Evolutionary conservation across 2,113 vertebrate genomes (phyloP), one percentile per base, ranked within the genome.

Genomic region (Actenoides lindsayi): DNA sequence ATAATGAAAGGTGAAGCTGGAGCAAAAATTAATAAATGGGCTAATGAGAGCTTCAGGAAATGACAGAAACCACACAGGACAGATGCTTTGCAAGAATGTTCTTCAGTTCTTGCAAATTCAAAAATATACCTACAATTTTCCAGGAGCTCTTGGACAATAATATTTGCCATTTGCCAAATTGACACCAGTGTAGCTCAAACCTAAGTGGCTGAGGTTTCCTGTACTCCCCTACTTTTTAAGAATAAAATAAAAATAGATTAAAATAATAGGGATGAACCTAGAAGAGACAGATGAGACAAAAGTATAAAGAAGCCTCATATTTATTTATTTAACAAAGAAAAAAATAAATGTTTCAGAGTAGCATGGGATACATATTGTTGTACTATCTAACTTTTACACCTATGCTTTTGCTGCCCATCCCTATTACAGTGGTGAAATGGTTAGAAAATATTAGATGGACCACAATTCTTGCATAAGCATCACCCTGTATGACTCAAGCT

Each of bases 221-320:
- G 17, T 12, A 13, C 30, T 4, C 10, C 9, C 1, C 16, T 1
- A 9, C 2, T 42, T 75, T 48, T 68, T 67, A 48, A 60, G 48
- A 60, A 41, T 30, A 28, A 39, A 60, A 82, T 18, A 71, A 41
- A 90, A 79, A 82, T 2, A 80, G 6, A 44, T 31, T 11, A 27
- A 70, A 56, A 63, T 5, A 67, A 56, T 17, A 59, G 5, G 8
- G 28, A 33, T 71, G 5, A 87, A 77, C 4, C 1, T 31, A 21
- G 12, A 70, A 76, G 6, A 86, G 6, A 10, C 19, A 76, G 15
- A 3, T 3, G 5, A 88, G 33, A 69, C 7, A 75, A 59, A 91
- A 33, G 4, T 41, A 27, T 11, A 56, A 85, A 31, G 6, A 64
- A 70, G 46, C 1, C 1, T 2, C 2, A 0, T 30, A 31, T 30